Evolutionary conservation across 2,113 vertebrate species (phyloP).

Genomic region (Dicrurus megarhynchus): DNA sequence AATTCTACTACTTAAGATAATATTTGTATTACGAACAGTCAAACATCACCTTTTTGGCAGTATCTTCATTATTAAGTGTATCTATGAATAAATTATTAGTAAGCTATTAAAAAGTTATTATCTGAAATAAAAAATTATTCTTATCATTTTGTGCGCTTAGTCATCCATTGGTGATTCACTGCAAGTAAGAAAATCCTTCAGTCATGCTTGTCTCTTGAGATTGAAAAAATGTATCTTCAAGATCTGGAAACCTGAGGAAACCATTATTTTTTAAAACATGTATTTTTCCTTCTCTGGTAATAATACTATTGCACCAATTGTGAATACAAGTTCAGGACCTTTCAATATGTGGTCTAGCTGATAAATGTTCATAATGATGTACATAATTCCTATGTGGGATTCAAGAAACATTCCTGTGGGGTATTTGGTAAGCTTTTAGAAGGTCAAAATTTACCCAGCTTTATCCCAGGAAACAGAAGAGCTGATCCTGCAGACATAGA

Average conservation of each 20-base stretch:
- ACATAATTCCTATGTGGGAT: not conserved
- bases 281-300: not conserved
- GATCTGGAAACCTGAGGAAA: not conserved
- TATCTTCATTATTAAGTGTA: not conserved
- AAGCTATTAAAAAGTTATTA: not conserved
- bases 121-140: slow-evolving; percentile 43
- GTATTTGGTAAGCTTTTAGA: not conserved
- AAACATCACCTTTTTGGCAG: not conserved
- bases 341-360: not conserved
- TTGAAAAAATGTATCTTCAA: not conserved
- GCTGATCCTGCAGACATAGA: not conserved
- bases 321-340: not conserved
- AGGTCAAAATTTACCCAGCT: not conserved
- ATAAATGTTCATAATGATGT: not conserved
- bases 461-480: not conserved
- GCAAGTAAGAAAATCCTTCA: not conserved
- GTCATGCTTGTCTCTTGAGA: not conserved
- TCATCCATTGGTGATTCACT: slow-evolving; percentile 11
- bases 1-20: not conserved
- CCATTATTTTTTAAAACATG: not conserved
- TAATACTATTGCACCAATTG: not conserved
- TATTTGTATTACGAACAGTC: slow-evolving; percentile 3
- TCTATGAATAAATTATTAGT: slow-evolving; percentile 43
- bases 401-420: not conserved
- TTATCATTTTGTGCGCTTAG: not conserved